A percentile compares a stretch with the other conserved stretches of the same genome.
phyloP scores from a whole-genome alignment of 2,888 invertebrate genomes.

The Orgyia antiqua region DNA sequence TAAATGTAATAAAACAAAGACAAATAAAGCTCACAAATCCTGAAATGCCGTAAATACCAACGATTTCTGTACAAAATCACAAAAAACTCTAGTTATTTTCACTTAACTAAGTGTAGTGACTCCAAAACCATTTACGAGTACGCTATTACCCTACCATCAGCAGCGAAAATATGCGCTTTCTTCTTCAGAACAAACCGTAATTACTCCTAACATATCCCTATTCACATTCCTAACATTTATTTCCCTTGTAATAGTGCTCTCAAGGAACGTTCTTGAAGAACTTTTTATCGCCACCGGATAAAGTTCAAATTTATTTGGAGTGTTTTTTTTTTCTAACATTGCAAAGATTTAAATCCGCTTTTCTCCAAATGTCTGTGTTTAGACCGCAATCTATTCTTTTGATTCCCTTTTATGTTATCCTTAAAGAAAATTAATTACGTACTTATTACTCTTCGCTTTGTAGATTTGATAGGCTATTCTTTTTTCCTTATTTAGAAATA shows the following conservation, averaged over 20 bases:
- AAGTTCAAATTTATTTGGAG: constrained; percentile 10
- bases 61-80: no score
- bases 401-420: constrained; percentile 49
- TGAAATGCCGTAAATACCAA: no score
- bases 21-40: no score
- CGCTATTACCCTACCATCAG: constrained; percentile 17
- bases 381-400: constrained; percentile 44
- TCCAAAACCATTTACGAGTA: constrained; percentile 25
- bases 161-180: constrained; percentile 24
- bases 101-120: constrained; percentile 18
- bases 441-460: no score
- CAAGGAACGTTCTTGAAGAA: background rate
- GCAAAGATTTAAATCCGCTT: constrained; percentile 52
- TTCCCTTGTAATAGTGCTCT: constrained; percentile 29
- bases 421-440: constrained; percentile 70
- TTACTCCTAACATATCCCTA: constrained; percentile 29
- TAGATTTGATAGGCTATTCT: no score
- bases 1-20: no score
- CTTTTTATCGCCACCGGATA: constrained; percentile 5
- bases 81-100: constrained; percentile 16
- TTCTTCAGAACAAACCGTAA: constrained; percentile 28
- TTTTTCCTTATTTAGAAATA: no score
- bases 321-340: constrained; percentile 30
- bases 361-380: constrained; percentile 46
- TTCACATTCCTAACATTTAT: constrained; percentile 38